phyloP scores from a whole-genome alignment of 1,140 invertebrate species.

The Nasonia longicornis region DNA sequence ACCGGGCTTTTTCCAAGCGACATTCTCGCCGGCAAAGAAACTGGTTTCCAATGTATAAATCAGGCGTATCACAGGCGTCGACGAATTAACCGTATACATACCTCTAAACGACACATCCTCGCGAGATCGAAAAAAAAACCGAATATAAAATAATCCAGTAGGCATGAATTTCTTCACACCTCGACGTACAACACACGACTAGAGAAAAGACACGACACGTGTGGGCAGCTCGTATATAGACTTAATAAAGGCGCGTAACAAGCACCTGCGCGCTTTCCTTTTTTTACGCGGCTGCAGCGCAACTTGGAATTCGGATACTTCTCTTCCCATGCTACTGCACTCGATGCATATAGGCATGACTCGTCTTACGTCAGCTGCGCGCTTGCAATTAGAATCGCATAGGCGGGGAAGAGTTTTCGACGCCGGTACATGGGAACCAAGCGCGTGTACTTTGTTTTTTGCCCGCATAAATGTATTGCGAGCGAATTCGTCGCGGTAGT shows the following conservation, averaged over 20 bases:
- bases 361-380: constrained; percentile 2
- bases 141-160: not conserved
- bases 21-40: constrained; percentile 9
- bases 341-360: not conserved
- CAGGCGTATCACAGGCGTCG: not conserved
- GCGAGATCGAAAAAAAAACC: not conserved
- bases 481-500: not conserved
- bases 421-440: not conserved
- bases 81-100: constrained; percentile 14
- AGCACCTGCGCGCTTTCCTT: not conserved
- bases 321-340: not conserved
- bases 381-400: not conserved
- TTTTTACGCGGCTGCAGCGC: not conserved
- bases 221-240: not conserved
- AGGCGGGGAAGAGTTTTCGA: not conserved
- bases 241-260: not conserved
- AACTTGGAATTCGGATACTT: constrained; percentile 11
- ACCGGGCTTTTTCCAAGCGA: not conserved
- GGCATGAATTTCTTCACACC: not conserved
- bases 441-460: too few relatives aligned
- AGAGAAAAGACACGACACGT: too few relatives aligned
- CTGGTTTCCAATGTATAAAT: constrained; percentile 11
- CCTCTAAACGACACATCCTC: not conserved
- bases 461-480: not conserved
- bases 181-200: not conserved